These are phyloP conservation scores for Onychomys leucogaster DNA, from an alignment of 2,797 vertebrate genomes.

Conservation along the genomic window DNA sequence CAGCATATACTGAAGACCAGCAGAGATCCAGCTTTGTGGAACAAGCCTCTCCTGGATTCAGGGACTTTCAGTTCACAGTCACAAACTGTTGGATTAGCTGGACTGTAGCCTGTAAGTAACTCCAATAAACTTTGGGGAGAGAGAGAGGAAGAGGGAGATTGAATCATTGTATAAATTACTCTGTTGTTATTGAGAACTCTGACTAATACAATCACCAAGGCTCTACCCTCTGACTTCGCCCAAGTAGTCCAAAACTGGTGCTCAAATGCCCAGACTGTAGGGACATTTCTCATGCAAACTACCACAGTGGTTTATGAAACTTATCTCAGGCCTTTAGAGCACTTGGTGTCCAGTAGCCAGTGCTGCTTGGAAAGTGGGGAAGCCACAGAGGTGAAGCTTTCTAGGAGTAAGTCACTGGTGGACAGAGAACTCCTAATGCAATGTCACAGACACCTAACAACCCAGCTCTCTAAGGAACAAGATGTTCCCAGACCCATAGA, in stretches of 20 bases:
- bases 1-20: background rate
- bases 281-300: background rate
- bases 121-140: background rate
- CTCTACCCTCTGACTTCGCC: background rate
- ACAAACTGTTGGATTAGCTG: background rate
- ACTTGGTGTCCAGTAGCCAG: accelerated
- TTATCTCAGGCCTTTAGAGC: background rate
- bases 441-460: background rate
- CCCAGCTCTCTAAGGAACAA: no score
- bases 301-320: background rate
- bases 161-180: background rate
- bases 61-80: background rate
- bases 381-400: no score
- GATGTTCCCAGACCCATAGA: no score
- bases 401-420: no score
- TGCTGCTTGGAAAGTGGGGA: background rate
- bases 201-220: background rate
- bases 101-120: background rate
- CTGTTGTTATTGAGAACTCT: background rate
- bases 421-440: no score
- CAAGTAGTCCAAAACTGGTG: background rate
- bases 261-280: accelerated
- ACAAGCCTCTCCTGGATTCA: no score
- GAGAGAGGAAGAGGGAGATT: no score
- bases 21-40: background rate